phyloP scores from a whole-genome alignment of 1,140 invertebrate genomes.

The Cotesia typhae region DNA sequence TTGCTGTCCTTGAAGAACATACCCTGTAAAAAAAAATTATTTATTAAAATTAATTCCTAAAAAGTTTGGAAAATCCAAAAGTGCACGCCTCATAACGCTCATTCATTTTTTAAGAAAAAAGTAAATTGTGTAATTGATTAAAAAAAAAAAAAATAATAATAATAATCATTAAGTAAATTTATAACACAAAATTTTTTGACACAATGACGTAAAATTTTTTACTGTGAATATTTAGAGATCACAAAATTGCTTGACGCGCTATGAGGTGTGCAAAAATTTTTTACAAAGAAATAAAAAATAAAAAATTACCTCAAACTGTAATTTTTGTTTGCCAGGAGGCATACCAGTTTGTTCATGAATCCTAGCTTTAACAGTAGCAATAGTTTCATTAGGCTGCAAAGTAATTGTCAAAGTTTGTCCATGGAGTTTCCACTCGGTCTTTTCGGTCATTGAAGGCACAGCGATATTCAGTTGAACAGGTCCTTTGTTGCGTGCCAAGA shows the following conservation, averaged over 20 bases:
- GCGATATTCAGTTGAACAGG: conserved; percentile 81
- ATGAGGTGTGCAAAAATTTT: too few species aligned
- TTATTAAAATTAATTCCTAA: not conserved
- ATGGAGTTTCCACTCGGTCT: conserved; percentile 95
- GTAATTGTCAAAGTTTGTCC: conserved; percentile 87
- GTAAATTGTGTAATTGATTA: too few species aligned
- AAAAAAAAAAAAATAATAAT: too few species aligned
- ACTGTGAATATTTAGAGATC: too few species aligned
- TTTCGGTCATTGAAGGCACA: conserved; percentile 86
- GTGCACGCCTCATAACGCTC: too few species aligned
- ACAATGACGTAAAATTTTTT: too few species aligned
- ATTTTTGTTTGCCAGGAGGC: conserved; percentile 97
- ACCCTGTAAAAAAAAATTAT: conserved; percentile 72
- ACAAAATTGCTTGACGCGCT: too few species aligned
- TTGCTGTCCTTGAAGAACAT: conserved; percentile 98
- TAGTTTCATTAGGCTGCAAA: conserved; percentile 81
- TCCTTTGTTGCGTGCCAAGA: conserved; percentile 76
- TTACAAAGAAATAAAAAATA: too few species aligned
- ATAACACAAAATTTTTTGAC: too few species aligned
- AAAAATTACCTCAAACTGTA: conserved; percentile 82
- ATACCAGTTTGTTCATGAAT: conserved; percentile 90
- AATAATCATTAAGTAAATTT: not conserved
- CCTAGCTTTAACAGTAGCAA: conserved; percentile 87
- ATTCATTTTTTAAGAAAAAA: too few species aligned
- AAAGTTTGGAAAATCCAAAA: too few species aligned